Conservation (phyloP, 2,888 invertebrate species). For the Pseudococcus longispinus region DNA sequence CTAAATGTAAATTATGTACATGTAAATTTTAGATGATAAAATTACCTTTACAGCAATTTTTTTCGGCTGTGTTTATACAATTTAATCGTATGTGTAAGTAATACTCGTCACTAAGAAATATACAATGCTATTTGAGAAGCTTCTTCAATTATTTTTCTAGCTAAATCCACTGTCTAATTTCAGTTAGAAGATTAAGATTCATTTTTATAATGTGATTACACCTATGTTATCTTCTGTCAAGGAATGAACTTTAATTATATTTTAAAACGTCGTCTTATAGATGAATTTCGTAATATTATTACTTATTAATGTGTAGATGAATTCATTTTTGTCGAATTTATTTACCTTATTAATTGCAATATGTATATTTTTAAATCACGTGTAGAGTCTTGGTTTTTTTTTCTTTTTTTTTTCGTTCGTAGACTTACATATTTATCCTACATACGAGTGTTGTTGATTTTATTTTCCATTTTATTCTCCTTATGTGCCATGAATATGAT, state of each 20-base stretch:
- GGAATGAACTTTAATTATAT: neutral
- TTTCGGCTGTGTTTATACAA: conserved; percentile 40
- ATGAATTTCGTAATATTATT: neutral
- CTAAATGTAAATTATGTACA: neutral
- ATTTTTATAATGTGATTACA: conserved; percentile 21
- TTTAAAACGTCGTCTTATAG: neutral
- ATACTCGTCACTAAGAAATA: neutral
- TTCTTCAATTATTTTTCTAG: conserved; percentile 21
- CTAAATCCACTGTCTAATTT: neutral
- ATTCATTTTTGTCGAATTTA: conserved; percentile 44
- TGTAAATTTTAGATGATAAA: conserved; percentile 2
- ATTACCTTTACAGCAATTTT: conserved; percentile 28
- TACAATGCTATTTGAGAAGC: neutral
- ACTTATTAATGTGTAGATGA: conserved; percentile 6
- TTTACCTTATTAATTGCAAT: conserved; percentile 4
- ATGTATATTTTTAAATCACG: conserved; percentile 11
- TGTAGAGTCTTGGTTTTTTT: conserved; percentile 7
- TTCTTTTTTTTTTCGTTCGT: neutral
- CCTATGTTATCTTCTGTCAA: neutral
- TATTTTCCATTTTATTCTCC: neutral
- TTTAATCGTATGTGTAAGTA: neutral
- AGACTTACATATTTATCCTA: neutral
- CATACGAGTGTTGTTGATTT: neutral
- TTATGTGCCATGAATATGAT: neutral
- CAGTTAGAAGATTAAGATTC: neutral